Percentiles rank a stretch among this genome's conserved stretches.
phyloP scores from a whole-genome alignment of 2,888 invertebrate genomes.

The Drosophila barbarae region DNA sequence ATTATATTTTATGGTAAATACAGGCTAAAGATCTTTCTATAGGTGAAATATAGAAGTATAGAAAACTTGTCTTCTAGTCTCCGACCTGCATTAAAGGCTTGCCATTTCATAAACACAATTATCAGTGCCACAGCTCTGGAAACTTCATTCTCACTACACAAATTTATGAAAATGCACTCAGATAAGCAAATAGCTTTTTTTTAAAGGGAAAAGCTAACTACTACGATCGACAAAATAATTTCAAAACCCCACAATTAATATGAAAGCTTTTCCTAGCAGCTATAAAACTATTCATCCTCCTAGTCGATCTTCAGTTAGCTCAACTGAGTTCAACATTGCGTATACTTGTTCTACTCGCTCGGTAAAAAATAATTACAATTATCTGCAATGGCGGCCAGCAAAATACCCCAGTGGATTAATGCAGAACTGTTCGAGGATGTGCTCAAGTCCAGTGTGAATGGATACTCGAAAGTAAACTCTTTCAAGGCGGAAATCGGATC shows the following conservation, averaged over 20 bases:
- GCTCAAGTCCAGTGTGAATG: constrained; percentile 44
- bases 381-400: constrained; percentile 36
- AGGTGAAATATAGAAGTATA: too few relatives aligned
- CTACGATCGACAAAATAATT: neutral
- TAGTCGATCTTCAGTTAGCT: constrained; percentile 1
- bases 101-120: too few relatives aligned
- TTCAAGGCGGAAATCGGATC: constrained; percentile 52
- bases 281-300: constrained; percentile 23
- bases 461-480: too few relatives aligned
- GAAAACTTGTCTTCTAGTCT: neutral
- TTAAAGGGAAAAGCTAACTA: neutral
- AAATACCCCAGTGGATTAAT: constrained; percentile 56
- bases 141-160: neutral
- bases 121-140: neutral
- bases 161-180: neutral
- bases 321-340: constrained; percentile 1
- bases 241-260: neutral
- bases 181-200: neutral
- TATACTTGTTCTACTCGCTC: constrained; percentile 11
- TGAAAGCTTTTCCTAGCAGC: constrained; percentile 9
- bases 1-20: too few relatives aligned
- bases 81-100: neutral
- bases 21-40: too few relatives aligned
- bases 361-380: neutral
- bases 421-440: constrained; percentile 50